phyloP scores from a whole-genome alignment of 2,888 invertebrate species.

The Drosophila meridionalis region DNA sequence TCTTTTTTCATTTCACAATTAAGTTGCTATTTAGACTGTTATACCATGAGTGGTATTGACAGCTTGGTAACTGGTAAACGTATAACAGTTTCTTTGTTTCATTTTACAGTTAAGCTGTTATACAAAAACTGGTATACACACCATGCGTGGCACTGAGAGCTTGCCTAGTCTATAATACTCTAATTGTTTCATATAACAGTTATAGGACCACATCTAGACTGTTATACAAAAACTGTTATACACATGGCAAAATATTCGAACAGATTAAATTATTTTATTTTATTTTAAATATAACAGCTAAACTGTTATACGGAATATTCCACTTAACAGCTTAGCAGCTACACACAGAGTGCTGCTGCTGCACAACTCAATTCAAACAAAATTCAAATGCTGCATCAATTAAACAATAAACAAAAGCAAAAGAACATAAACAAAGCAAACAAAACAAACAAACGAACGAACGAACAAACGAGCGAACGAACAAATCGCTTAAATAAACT shows the following conservation, averaged over 20 bases:
- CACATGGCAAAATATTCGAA: too few species aligned
- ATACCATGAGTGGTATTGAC: too few species aligned
- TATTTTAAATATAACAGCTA: neutral
- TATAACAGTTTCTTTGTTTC: neutral
- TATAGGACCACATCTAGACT: too few species aligned
- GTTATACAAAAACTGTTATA: too few species aligned
- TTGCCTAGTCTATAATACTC: neutral
- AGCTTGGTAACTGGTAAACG: too few species aligned
- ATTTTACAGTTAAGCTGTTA: neutral
- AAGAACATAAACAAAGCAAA: slow-evolving; percentile 17
- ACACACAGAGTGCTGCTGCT: neutral
- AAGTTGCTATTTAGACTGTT: too few species aligned
- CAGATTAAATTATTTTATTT: too few species aligned
- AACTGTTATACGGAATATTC: slow-evolving; percentile 1
- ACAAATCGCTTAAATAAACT: slow-evolving; percentile 80
- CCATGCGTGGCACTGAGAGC: neutral
- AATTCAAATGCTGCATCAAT: slow-evolving; percentile 11
- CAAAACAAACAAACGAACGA: slow-evolving; percentile 29
- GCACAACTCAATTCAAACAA: slow-evolving; percentile 3
- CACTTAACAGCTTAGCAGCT: neutral
- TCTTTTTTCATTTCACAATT: too few species aligned
- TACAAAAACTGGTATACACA: neutral
- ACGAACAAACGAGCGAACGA: slow-evolving; percentile 47
- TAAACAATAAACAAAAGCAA: slow-evolving; percentile 14
- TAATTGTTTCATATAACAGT: neutral